phyloP scores from a whole-genome alignment of 2,113 vertebrate species.

The Balaeniceps rex region DNA sequence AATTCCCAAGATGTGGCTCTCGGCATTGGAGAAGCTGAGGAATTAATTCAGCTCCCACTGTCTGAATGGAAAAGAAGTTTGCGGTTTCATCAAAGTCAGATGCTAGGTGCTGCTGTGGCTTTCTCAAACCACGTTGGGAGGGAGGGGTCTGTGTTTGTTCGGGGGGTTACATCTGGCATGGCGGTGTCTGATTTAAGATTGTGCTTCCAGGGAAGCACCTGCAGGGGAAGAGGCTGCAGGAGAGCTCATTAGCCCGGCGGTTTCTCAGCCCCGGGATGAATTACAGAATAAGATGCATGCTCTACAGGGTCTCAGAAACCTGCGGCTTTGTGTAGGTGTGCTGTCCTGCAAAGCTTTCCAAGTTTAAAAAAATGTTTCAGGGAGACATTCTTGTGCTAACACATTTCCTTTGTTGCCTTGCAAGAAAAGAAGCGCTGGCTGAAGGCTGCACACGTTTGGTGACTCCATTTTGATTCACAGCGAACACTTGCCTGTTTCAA shows the following conservation, averaged over 20 bases:
- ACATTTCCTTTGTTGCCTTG: constrained; percentile 46
- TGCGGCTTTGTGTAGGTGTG: constrained; percentile 24
- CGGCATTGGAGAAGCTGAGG: constrained; percentile 7
- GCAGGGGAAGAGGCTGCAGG: constrained; percentile 64
- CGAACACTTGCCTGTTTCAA: constrained; percentile 45
- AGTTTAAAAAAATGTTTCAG: constrained; percentile 6
- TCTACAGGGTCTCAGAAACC: constrained; percentile 38
- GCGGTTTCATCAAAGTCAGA: not conserved
- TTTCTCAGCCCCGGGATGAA: constrained; percentile 32
- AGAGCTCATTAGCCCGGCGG: constrained; percentile 68
- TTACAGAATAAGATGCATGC: constrained; percentile 40
- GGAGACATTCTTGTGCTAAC: constrained; percentile 47
- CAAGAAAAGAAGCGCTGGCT: constrained; percentile 23
- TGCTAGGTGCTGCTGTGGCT: not conserved
- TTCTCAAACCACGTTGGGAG: not conserved
- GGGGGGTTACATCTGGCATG: not conserved
- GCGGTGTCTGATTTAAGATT: constrained; percentile 50
- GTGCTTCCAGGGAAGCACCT: constrained; percentile 47
- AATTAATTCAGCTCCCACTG: constrained; percentile 33
- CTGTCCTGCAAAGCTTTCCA: constrained; percentile 44
- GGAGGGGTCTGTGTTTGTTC: not conserved
- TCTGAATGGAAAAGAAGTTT: not conserved
- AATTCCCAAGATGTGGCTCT: constrained; percentile 33
- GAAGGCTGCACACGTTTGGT: constrained; percentile 29
- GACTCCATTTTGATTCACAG: constrained; percentile 65